These are phyloP conservation scores for Nomada fabriciana DNA, from an alignment of 2,888 invertebrate genomes.

Conservation along the genomic window DNA sequence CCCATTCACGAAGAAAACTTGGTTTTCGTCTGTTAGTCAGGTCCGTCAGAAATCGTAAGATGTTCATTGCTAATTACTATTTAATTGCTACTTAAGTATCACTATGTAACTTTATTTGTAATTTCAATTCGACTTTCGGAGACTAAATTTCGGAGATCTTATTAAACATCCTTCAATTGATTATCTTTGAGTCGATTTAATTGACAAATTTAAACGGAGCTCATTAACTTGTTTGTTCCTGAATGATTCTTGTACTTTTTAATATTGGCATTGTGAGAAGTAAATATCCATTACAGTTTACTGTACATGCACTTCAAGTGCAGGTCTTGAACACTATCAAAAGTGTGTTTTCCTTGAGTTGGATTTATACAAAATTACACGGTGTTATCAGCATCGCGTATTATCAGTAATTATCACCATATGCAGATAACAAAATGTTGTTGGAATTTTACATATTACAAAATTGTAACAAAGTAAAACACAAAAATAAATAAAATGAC, in stretches of 20 bases:
- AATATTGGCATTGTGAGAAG: not conserved
- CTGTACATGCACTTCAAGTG: not conserved
- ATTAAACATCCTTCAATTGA: no score
- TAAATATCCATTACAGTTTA: not conserved
- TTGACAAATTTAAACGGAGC: not conserved
- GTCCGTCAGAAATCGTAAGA: slow-evolving; percentile 84
- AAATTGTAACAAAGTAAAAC: no score
- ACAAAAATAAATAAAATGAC: not conserved
- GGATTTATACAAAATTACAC: no score
- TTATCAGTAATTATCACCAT: not conserved
- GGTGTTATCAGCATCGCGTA: not conserved
- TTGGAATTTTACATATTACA: no score
- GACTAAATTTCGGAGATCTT: no score
- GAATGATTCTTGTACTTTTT: not conserved
- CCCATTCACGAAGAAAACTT: slow-evolving; percentile 84
- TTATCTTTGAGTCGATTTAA: not conserved
- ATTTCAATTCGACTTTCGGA: not conserved
- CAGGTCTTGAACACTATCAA: not conserved
- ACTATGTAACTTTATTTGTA: not conserved
- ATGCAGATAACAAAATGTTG: no score
- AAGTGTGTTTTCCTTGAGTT: not conserved
- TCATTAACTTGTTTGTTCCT: no score
- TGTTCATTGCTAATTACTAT: slow-evolving; percentile 79
- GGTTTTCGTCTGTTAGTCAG: slow-evolving; percentile 83
- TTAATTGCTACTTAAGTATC: not conserved